Evolutionary conservation across 2,797 vertebrate species (phyloP), one percentile per base, ranked within the genome.

Genomic region (Champsocephalus gunnari): DNA sequence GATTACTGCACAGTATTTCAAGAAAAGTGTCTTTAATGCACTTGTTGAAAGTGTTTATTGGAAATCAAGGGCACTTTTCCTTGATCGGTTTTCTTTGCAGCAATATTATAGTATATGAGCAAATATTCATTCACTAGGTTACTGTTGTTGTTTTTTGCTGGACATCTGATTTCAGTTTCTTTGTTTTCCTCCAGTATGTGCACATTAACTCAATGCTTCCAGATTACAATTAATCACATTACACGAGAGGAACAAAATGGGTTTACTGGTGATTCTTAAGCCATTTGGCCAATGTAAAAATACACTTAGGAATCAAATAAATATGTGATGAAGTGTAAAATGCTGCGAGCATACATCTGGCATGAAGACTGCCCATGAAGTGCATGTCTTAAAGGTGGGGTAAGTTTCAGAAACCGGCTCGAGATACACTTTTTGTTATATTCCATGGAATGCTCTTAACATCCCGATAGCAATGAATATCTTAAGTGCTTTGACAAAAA

Each of bases 291-390:
- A 0, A 14, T 56, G 10, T 9, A 17, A 16, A 56, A 41, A 68
- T 9, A 43, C 54, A 65, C 54, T 59, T 16, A 70, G 14, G 19
- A 54, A 66, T 55, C 32, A 48, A 44, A 61, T 66, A 2, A 66
- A 80, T 71, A 51, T 57, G 28, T 66, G 34, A 80, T 75, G 51
- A 66, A 45, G 13, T 28, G 13, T 16, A 28, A 38, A 38, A 66
- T n/a, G 54, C 59, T 59, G 47, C 24, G 19, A 51, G 34, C 53
- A 24, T 41, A 13, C 44, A 58, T 58, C 55, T 48, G 63, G 19
- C 41, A 61, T 50, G 1, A 71, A 54, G 14, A 19, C 21, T 7
- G 19, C 0, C 48, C 49, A 44, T 65, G 4, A 10, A 43, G 34
- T 55, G 12, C 24, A 28, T 4, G 28, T 19, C 28, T 61, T 9